Conservation (phyloP, 2,113 vertebrate species). For the Caranx melampygus region DNA sequence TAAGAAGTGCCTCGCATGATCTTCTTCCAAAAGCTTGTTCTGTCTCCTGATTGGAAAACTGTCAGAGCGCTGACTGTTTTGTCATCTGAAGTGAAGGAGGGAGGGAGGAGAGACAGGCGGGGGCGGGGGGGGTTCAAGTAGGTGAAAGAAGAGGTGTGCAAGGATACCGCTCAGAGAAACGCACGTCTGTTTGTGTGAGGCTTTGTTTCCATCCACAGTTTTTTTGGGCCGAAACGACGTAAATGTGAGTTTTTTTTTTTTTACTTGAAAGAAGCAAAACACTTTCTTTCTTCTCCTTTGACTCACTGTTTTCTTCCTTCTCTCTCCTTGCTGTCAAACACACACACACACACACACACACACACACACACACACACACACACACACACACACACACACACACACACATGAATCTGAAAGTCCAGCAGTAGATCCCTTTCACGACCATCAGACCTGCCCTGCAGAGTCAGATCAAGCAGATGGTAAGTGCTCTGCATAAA, state of each 20-base stretch:
- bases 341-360: conserved; percentile 43
- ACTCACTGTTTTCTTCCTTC: neutral
- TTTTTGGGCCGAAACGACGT: conserved; percentile 29
- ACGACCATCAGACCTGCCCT: conserved; percentile 39
- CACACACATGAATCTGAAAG: conserved; percentile 52
- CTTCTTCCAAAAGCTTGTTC: conserved; percentile 54
- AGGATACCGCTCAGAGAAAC: conserved; percentile 21
- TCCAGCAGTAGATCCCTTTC: conserved; percentile 49
- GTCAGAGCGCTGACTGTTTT: conserved; percentile 38
- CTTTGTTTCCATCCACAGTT: no score
- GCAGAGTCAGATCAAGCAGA: conserved; percentile 70
- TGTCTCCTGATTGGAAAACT: conserved; percentile 47
- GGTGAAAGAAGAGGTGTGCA: conserved; percentile 28
- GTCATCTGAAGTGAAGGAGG: conserved; percentile 7
- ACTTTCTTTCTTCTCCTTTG: neutral
- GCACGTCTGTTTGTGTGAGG: neutral
- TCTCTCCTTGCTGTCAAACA: conserved; percentile 23
- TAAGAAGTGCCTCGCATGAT: conserved; percentile 66
- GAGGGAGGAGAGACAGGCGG: conserved; percentile 29
- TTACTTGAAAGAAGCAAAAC: conserved; percentile 8
- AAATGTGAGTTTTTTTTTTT: neutral
- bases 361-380: conserved; percentile 42
- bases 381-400: conserved; percentile 45
- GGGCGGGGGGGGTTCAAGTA: conserved; percentile 43
- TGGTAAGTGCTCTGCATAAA: conserved; percentile 75